Percentiles rank a stretch among this genome's conserved stretches.
Conservation (phyloP, 1,140 invertebrate species). For the Drosophila arizonae region DNA sequence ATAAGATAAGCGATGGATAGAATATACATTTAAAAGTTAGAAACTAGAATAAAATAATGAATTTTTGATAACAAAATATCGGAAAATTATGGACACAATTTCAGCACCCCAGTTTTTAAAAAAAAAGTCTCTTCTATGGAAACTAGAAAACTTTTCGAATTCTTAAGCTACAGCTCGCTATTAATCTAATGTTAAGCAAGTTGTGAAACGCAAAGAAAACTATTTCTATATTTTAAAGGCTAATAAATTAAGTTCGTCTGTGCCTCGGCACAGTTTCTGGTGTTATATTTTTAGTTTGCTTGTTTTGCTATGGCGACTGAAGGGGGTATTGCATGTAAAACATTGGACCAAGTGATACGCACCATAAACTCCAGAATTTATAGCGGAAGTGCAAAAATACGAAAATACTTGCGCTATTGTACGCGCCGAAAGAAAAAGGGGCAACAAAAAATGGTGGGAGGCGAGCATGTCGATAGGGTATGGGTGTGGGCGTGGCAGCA, state of each 20-base stretch:
- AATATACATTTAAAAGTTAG: no score
- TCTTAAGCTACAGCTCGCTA: neutral
- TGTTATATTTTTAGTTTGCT: no score
- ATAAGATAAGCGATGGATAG: no score
- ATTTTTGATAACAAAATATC: no score
- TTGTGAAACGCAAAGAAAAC: neutral
- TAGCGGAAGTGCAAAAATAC: slow-evolving; percentile 77
- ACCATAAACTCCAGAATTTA: slow-evolving; percentile 76
- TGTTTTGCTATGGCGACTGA: slow-evolving; percentile 29
- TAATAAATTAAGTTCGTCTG: slow-evolving; percentile 6
- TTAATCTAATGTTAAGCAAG: neutral
- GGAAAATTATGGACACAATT: neutral
- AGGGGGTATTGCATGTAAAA: slow-evolving; percentile 63
- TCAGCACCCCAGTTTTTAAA: neutral
- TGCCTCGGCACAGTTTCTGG: slow-evolving; percentile 3
- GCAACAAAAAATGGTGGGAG: slow-evolving; percentile 31
- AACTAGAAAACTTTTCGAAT: neutral
- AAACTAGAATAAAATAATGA: no score
- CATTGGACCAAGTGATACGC: slow-evolving; percentile 72
- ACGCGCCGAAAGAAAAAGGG: slow-evolving; percentile 29
- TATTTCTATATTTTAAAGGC: neutral
- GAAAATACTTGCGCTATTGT: slow-evolving; percentile 69
- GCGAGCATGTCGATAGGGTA: neutral
- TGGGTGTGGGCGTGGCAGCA: slow-evolving; percentile 5
- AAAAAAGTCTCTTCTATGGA: no score